Base-by-base conservation (phyloP, 53 echinoderm and acorn worm genomes). In the Apostichopus leukothele region DNA sequence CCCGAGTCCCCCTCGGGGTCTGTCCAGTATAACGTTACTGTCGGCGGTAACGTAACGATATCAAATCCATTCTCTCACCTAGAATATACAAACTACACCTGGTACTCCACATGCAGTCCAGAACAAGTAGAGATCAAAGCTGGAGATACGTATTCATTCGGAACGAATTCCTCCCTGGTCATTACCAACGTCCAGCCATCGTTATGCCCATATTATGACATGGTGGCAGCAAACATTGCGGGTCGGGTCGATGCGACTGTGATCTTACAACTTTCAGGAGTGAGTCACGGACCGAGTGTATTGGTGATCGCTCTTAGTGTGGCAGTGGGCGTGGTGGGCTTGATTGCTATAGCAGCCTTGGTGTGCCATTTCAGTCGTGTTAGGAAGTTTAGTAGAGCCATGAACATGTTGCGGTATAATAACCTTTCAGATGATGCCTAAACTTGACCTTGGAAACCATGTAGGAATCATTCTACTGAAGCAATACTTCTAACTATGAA, bases 351-450 rank as follows among this genome's bases (percentile, higher is more conserved):
- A 54, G 25, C 21, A 18, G 81, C 81, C 6, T 21, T 81, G 53
- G 53, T 12, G 21, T 81, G 81, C 55, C 81, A 81, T 54, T 5
- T 81, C 22, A 81, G 55, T 54, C 81, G 81, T 81, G 81, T 81
- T 55, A 60, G 81, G n/a, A 81, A 81, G n/a, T 81, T 22, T 59
- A 54, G 81, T 22, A 81, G 60, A 54, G 81, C 81, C 14, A 54
- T 81, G 21, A 54, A 59, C 9, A 81, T 81, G 54, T 54, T 81
- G 81, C 59, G 81, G 5, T 81, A 81, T 19, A 81, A 81, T 55
- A 81, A 18, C 55, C 59, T 81, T 10, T 5, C 59, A 54, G 81
- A 81, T 54, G 81, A 81, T 21, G 57, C 57, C 7, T 57, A 57
- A 57, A 57, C 57, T 57, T 57, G 57, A 10, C 57, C 10, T 57